Evolutionary conservation across 1,140 invertebrate genomes (phyloP).

Genomic region (Halesus radiatus): DNA sequence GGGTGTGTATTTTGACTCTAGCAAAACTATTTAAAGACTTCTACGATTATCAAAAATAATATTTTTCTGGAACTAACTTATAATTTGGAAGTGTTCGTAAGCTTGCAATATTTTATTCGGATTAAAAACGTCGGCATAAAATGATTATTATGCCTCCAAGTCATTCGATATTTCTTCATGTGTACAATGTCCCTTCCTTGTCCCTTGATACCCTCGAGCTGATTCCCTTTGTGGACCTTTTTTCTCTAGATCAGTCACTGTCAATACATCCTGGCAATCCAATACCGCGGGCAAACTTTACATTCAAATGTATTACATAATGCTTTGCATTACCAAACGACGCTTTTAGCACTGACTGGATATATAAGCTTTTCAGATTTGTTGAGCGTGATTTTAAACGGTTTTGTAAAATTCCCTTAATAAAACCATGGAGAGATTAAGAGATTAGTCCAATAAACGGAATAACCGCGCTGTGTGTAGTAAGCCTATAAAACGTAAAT

Average conservation of each 20-base stretch:
- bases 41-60: too few relatives aligned
- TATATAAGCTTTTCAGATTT: constrained; percentile 7
- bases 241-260: constrained; percentile 17
- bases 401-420: neutral
- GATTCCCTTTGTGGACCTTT: constrained; percentile 8
- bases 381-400: constrained; percentile 14
- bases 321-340: neutral
- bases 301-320: neutral
- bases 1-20: too few relatives aligned
- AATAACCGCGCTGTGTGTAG: constrained; percentile 17
- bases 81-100: too few relatives aligned
- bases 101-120: too few relatives aligned
- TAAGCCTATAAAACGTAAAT: constrained; percentile 12
- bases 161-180: neutral
- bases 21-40: too few relatives aligned
- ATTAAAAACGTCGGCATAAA: too few relatives aligned
- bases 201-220: neutral
- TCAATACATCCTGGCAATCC: constrained; percentile 16
- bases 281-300: neutral
- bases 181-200: neutral
- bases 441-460: constrained; percentile 25
- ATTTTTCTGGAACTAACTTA: too few relatives aligned
- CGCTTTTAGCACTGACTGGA: constrained; percentile 3
- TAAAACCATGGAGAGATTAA: constrained; percentile 26
- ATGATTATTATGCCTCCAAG: neutral